phyloP scores from a whole-genome alignment of 2,888 invertebrate species.

The Hyles lineata region DNA sequence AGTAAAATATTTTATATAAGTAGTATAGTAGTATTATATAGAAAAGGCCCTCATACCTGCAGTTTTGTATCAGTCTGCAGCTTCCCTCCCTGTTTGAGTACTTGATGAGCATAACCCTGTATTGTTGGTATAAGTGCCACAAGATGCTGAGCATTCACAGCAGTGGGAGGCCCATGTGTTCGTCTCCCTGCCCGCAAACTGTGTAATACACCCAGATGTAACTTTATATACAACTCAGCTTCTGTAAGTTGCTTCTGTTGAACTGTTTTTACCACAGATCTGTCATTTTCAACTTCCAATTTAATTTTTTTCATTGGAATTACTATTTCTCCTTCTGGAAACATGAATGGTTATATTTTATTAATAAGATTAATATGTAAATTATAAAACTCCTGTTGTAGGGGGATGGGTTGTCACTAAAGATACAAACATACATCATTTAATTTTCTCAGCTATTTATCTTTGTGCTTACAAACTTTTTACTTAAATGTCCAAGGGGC shows the following conservation, averaged over 20 bases:
- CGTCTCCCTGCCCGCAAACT: slow-evolving; percentile 85
- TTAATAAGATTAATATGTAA: background rate
- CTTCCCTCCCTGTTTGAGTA: slow-evolving; percentile 64
- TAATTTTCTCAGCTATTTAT: no score
- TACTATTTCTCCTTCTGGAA: slow-evolving; percentile 71
- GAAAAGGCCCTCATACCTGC: slow-evolving; percentile 57
- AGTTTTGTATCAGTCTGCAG: slow-evolving; percentile 70
- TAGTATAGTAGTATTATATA: background rate
- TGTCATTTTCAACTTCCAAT: slow-evolving; percentile 62
- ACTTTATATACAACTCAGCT: slow-evolving; percentile 84
- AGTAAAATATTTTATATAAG: background rate
- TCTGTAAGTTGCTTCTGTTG: slow-evolving; percentile 57
- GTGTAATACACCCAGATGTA: slow-evolving; percentile 88
- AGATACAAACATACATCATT: no score
- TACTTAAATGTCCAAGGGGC: no score
- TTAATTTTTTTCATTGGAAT: slow-evolving; percentile 74
- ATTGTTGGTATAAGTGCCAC: slow-evolving; percentile 77
- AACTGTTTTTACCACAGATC: slow-evolving; percentile 56
- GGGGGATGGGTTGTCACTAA: no score
- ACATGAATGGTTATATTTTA: background rate
- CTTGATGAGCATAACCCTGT: slow-evolving; percentile 69
- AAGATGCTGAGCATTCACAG: slow-evolving; percentile 87
- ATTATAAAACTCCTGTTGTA: no score
- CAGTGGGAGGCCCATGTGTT: slow-evolving; percentile 82
- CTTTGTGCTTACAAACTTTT: no score